Evolutionary conservation across 2,888 invertebrate species (phyloP).

Genomic region (Baccha elongata): DNA sequence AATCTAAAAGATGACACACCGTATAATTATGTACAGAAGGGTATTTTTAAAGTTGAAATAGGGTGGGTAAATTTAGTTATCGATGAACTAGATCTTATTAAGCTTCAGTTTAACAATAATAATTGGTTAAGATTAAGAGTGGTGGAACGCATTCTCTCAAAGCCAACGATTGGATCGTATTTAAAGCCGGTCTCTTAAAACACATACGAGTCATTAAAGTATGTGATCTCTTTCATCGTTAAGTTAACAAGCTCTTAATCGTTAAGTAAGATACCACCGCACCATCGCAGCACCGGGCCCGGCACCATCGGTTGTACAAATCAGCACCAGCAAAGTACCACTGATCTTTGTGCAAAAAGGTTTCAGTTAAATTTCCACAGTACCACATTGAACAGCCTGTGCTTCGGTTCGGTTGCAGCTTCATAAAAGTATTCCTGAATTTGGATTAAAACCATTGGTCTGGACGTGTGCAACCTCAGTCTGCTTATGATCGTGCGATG

Average conservation of each 20-base stretch:
- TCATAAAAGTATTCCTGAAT: constrained; percentile 44
- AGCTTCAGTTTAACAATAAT: too few species aligned
- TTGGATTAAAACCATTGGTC: constrained; percentile 62
- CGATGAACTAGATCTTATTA: too few species aligned
- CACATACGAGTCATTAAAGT: too few species aligned
- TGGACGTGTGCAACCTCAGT: constrained; percentile 54
- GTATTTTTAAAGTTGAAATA: too few species aligned
- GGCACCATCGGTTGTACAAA: too few species aligned
- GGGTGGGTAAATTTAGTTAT: too few species aligned
- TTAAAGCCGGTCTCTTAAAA: constrained; percentile 66
- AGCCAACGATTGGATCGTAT: too few species aligned
- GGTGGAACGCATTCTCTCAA: constrained; percentile 32
- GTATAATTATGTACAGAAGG: too few species aligned
- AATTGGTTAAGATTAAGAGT: too few species aligned
- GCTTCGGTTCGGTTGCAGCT: constrained; percentile 18
- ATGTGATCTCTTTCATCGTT: constrained; percentile 61
- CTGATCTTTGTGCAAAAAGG: constrained; percentile 51
- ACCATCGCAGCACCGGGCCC: neutral
- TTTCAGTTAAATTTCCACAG: constrained; percentile 49
- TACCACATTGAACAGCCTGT: constrained; percentile 59
- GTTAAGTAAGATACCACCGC: constrained; percentile 54
- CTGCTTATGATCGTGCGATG: constrained; percentile 50
- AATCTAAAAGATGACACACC: too few species aligned
- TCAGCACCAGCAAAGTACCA: constrained; percentile 1
- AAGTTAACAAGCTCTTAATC: constrained; percentile 36